These are phyloP conservation scores for Apteryx owenii DNA, from an alignment of 2,113 vertebrate species.

Conservation along the genomic window DNA sequence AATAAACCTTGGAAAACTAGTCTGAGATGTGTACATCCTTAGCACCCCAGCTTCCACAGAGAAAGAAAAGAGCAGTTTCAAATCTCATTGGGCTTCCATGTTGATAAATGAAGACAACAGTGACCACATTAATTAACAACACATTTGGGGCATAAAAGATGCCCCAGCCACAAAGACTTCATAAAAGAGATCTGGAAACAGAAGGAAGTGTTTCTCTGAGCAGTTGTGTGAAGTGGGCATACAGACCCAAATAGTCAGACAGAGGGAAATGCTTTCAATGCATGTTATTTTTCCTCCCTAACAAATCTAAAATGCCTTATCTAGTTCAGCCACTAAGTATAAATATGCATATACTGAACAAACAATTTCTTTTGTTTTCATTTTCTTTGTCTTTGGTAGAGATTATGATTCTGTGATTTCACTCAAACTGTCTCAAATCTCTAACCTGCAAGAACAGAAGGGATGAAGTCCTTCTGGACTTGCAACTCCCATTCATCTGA, in stretches of 20 bases:
- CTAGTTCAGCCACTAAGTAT: neutral
- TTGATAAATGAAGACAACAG: neutral
- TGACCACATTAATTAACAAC: neutral
- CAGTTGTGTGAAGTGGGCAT: neutral
- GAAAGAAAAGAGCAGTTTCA: neutral
- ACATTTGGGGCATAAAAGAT: neutral
- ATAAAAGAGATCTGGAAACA: neutral
- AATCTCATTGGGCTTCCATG: neutral
- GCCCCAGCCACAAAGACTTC: neutral
- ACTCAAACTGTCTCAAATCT: neutral
- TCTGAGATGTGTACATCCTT: neutral
- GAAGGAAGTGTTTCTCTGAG: neutral
- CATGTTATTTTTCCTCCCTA: neutral
- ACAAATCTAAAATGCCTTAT: neutral
- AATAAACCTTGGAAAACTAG: neutral
- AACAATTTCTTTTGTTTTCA: neutral
- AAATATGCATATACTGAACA: neutral
- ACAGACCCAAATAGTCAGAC: neutral
- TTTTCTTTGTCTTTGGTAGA: neutral
- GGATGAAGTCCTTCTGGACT: neutral
- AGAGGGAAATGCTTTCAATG: rapidly evolving
- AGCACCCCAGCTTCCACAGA: neutral
- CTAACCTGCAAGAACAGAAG: neutral
- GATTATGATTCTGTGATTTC: neutral
- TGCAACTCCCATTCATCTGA: neutral